Evolutionary conservation across 2,888 invertebrate species (phyloP).

Genomic region (Cryptocephalus primarius): DNA sequence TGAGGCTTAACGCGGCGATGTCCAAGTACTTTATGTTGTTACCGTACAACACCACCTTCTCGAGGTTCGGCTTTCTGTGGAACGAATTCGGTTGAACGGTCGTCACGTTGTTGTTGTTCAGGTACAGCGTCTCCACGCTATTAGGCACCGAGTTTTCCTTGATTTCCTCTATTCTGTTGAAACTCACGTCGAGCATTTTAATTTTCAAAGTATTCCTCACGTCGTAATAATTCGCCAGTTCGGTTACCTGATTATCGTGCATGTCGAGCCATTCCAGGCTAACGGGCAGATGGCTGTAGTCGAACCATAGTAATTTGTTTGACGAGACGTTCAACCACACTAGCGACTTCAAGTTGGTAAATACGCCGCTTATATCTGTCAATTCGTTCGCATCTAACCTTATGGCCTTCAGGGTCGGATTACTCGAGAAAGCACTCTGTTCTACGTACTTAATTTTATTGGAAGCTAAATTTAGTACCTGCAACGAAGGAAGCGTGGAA

Average conservation of each 20-base stretch:
- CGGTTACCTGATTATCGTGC: conserved; percentile 67
- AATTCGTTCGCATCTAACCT: conserved; percentile 69
- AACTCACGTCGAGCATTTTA: conserved; percentile 68
- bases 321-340: conserved; percentile 74
- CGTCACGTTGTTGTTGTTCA: conserved; percentile 65
- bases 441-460: conserved; percentile 69
- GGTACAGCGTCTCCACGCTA: conserved; percentile 57
- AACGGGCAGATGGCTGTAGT: conserved; percentile 65
- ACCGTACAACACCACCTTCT: conserved; percentile 65
- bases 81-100: conserved; percentile 61
- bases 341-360: conserved; percentile 60
- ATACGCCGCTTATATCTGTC: conserved; percentile 66
- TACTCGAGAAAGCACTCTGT: conserved; percentile 64
- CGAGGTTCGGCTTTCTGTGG: conserved; percentile 56
- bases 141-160: conserved; percentile 61
- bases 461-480: conserved; percentile 69
- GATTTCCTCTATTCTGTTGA: conserved; percentile 58
- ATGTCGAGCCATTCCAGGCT: conserved; percentile 73
- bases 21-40: conserved; percentile 65
- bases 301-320: conserved; percentile 69
- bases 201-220: conserved; percentile 53
- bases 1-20: conserved; percentile 57
- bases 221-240: conserved; percentile 62
- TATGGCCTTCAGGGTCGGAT: conserved; percentile 62
- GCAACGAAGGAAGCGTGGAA: conserved; percentile 56